Conservation (phyloP, 2,113 vertebrate species). For the Chascanopsetta lugubris region DNA sequence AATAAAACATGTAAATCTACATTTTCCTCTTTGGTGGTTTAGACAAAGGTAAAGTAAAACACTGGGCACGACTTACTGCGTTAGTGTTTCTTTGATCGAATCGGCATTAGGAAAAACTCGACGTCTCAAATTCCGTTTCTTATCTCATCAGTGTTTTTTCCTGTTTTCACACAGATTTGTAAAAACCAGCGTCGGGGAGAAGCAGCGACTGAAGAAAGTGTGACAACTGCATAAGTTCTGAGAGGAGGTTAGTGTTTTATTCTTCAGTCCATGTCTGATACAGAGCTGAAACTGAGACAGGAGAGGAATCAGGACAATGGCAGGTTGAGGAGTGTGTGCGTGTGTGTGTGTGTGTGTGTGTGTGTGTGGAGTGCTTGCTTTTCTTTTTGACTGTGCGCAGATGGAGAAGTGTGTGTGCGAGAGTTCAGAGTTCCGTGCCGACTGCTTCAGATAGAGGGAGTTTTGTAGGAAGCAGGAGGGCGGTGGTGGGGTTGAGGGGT, state of each 20-base stretch:
- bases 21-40: conserved; percentile 63
- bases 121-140: conserved; percentile 7
- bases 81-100: conserved; percentile 33
- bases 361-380: conserved; percentile 63
- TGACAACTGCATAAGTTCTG: conserved; percentile 56
- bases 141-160: conserved; percentile 31
- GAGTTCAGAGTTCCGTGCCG: conserved; percentile 53
- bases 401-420: conserved; percentile 49
- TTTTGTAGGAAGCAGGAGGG: conserved; percentile 38
- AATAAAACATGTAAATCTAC: conserved; percentile 19
- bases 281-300: conserved; percentile 45
- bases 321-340: conserved; percentile 28
- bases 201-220: conserved; percentile 35
- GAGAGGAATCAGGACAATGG: conserved; percentile 40
- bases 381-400: conserved; percentile 28
- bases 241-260: conserved; percentile 58
- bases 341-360: conserved; percentile 60
- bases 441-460: conserved; percentile 36
- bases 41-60: conserved; percentile 24
- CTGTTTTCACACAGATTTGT: conserved; percentile 22
- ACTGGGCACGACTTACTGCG: conserved; percentile 8
- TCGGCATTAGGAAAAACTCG: conserved; percentile 3
- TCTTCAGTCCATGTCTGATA: conserved; percentile 53
- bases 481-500: not conserved
- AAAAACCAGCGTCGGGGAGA: conserved; percentile 39